Conservation (phyloP, 2,113 vertebrate species). For the Leptobrachium leishanense region DNA sequence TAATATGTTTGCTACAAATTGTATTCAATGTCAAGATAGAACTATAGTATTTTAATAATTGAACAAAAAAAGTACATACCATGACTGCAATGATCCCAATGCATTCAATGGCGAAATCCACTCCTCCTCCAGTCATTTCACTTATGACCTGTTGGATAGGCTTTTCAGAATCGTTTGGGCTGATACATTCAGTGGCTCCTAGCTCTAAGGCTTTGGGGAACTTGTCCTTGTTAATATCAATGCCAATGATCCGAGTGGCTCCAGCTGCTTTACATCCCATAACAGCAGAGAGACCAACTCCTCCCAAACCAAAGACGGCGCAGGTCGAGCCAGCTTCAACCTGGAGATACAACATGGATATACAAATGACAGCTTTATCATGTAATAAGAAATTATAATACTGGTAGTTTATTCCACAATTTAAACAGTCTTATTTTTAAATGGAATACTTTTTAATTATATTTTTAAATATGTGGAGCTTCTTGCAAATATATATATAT, state of each 20-base stretch:
- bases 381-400: too few relatives aligned
- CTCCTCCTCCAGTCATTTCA: conserved; percentile 46
- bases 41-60: neutral
- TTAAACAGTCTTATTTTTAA: too few relatives aligned
- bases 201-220: conserved; percentile 41
- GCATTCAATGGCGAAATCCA: conserved; percentile 53
- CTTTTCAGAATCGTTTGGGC: conserved; percentile 47
- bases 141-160: conserved; percentile 50
- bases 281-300: conserved; percentile 42
- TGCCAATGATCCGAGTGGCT: conserved; percentile 41
- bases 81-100: conserved; percentile 45
- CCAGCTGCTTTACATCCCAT: conserved; percentile 48
- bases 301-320: conserved; percentile 46
- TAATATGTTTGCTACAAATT: too few relatives aligned
- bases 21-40: neutral
- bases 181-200: conserved; percentile 48
- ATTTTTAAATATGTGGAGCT: too few relatives aligned
- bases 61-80: conserved; percentile 25
- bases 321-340: conserved; percentile 45
- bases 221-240: conserved; percentile 51
- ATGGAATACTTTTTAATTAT: too few relatives aligned
- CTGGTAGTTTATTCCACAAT: too few relatives aligned
- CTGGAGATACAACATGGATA: neutral
- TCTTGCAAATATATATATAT: too few relatives aligned
- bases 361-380: too few relatives aligned